Base-by-base conservation (phyloP, 2,888 invertebrate genomes). In the Euplexia lucipara region DNA sequence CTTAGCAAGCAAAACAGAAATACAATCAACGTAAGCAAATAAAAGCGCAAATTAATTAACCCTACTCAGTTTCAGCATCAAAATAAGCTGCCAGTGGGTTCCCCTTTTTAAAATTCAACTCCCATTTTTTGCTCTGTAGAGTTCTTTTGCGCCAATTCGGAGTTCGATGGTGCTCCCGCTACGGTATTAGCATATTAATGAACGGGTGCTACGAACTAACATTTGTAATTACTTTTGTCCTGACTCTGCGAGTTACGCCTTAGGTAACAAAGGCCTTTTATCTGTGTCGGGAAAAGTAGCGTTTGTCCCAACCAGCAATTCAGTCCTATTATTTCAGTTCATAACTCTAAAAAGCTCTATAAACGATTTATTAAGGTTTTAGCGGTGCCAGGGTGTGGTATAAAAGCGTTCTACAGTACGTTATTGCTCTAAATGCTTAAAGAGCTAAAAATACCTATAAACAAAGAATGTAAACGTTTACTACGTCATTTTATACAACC, bases 181-280 rank as follows among this genome's bases (percentile, higher is more conserved):
- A 88, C 88, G 67, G 84, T 85, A 92, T 92, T 92, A 90, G 91
- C 92, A 92, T 92, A 92, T 91, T 92, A 92, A 92, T 92, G 92
- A 91, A 89, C 85, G 82, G 70, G 66, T 66, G 74, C 78, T 78
- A 63, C 73, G 79, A 82, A 82, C 79, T 82, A 83, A 82, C 83
- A 83, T 81, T 83, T 82, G 86, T 85, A 86, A 86, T 86, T 86
- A 86, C 86, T 85, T 86, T 84, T 85, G 84, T 84, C 78, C 83
- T 69, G 83, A 81, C 76, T 82, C 70, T 39, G 75, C 70, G 70
- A 72, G 75, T 81, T 79, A 73, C 77, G 75, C 81, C 79, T 80
- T 75, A 70, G 70, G 78, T 68, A 78, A 77, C 75, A 77, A 75
- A 81, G 63, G 52, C 60, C 57, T 58, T 60, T 66, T 74, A 77